Percentiles rank a stretch among this genome's conserved stretches.
These are phyloP conservation scores for Myxocyprinus asiaticus DNA, from an alignment of 2,113 vertebrate species.

Conservation along the genomic window DNA sequence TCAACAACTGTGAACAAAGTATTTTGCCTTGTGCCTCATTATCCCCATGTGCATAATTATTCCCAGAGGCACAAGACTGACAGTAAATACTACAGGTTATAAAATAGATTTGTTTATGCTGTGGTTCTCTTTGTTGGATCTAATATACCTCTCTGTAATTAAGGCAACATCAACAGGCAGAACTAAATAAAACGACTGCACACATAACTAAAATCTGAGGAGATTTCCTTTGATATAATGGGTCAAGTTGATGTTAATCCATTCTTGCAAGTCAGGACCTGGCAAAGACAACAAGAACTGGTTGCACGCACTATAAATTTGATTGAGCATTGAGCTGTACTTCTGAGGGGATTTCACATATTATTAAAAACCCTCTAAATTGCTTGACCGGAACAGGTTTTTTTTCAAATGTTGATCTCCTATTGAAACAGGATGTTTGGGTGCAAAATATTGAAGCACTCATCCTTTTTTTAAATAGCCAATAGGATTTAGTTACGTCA, in stretches of 20 bases:
- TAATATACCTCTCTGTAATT: neutral
- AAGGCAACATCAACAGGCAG: neutral
- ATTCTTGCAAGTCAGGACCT: neutral
- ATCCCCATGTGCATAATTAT: slow-evolving; percentile 62
- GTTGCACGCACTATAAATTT: neutral
- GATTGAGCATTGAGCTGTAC: slow-evolving; percentile 17
- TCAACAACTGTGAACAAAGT: slow-evolving; percentile 59
- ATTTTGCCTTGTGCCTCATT: slow-evolving; percentile 71
- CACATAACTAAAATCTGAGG: no score
- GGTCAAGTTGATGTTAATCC: neutral
- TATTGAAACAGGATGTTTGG: no score
- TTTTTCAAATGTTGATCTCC: no score
- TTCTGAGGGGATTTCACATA: slow-evolving; percentile 13
- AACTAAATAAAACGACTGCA: neutral
- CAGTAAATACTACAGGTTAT: slow-evolving; percentile 66
- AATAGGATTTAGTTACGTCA: no score
- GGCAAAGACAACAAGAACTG: slow-evolving; percentile 17
- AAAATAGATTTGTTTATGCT: slow-evolving; percentile 62
- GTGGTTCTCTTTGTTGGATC: slow-evolving; percentile 27
- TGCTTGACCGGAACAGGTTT: no score
- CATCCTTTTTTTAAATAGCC: no score
- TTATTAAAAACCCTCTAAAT: no score
- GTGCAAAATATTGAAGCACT: no score
- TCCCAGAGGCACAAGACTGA: slow-evolving; percentile 59
- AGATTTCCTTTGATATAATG: neutral